Evolutionary conservation across 2,113 vertebrate genomes (phyloP), one percentile per base, ranked within the genome.

Genomic region (Astatoreochromis straeleni): DNA sequence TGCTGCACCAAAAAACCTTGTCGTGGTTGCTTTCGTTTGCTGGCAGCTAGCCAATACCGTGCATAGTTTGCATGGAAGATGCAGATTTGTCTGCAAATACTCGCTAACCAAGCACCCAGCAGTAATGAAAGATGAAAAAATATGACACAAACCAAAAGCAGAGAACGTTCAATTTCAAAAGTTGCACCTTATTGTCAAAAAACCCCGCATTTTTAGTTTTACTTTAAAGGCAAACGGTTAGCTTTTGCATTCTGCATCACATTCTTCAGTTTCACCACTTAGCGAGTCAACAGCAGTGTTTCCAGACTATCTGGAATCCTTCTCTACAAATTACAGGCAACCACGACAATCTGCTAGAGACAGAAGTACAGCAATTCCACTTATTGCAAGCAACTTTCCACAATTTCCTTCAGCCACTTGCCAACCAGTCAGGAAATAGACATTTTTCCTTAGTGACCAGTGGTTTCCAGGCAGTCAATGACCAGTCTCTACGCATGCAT

Each of bases 141-240:
- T 47, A 17, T 47, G 40, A 5, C 40, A 17, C 40, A 47, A 47
- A 75, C 21, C 40, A 45, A 45, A 73, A 26, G 35, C 63, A 38
- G 38, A 45, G 13, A 70, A 70, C 0, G 1, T 24, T 73, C 13
- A 73, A 3, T 24, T 42, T 45, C 38, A 73, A 45, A 70, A 70
- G 65, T 42, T 42, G 65, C 4, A 24, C 2, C 13, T 70, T 26
- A 45, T 9, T 73, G 21, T 26, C 8, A 73, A 73, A 38, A 42
- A 0, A 0, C 0, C 8, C 13, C 1, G 1, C 19, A 42, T 45
- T 73, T 45, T 42, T 4, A 70, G 0, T 4, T 6, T 42, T 42
- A 70, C 38, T 70, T 70, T 70, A 26, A 70, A 70, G 65, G 12
- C 65, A 70, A 26, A 73, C 0, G 1, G 38, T 45, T 45, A 73